Percentiles rank a stretch among this genome's conserved stretches.
Conservation (phyloP, 1,140 invertebrate species). For the Bombus soroeensis region DNA sequence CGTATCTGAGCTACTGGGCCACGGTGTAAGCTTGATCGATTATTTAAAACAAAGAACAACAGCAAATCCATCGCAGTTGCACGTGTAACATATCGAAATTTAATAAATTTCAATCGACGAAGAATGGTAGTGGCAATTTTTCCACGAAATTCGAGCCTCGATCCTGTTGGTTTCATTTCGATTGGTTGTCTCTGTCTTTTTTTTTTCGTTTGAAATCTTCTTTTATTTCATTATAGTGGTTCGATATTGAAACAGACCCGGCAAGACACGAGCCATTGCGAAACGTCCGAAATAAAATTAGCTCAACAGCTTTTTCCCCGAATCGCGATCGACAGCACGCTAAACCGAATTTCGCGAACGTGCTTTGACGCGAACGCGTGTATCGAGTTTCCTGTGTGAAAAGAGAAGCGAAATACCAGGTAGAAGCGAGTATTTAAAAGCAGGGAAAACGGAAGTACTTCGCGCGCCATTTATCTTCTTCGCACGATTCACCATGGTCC, state of each 20-base stretch:
- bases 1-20: constrained; percentile 26
- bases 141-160: not conserved
- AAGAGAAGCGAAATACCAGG: not conserved
- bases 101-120: not conserved
- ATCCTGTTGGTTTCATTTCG: not conserved
- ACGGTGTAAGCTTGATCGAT: constrained; percentile 4
- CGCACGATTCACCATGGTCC: not conserved
- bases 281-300: not conserved
- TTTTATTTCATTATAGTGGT: not conserved
- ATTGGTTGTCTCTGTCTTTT: not conserved
- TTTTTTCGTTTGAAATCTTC: not conserved
- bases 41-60: constrained; percentile 9
- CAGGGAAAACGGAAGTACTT: not conserved
- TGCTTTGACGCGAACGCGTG: not conserved
- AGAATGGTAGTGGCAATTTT: not conserved
- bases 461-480: constrained; percentile 39
- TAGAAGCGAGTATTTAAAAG: not conserved
- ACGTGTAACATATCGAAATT: not conserved
- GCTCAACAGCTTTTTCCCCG: constrained; percentile 1
- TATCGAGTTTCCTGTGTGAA: not conserved
- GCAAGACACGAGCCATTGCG: no score
- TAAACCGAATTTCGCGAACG: not conserved
- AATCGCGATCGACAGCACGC: not conserved
- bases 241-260: not conserved
- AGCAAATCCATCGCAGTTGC: not conserved